Conservation (phyloP, 2,113 vertebrate genomes). For the Antechinus stuartii region DNA sequence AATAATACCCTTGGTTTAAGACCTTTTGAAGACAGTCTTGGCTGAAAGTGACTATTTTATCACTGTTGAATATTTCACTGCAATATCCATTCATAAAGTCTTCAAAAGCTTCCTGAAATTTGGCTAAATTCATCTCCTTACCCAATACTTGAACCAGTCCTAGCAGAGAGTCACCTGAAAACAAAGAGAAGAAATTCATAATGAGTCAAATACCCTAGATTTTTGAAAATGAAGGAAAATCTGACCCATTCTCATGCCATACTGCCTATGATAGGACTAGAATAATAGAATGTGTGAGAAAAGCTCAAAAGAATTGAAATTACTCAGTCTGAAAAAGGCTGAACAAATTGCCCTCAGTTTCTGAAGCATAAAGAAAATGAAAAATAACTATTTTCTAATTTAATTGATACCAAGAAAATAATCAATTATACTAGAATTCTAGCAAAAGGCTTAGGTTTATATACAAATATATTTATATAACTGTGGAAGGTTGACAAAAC, state of each 20-base stretch:
- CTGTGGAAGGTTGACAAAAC: neutral
- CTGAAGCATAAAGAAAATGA: neutral
- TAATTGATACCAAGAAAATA: neutral
- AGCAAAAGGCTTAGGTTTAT: neutral
- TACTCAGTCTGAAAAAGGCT: neutral
- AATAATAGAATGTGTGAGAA: neutral
- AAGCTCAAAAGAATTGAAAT: neutral
- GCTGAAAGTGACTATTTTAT: neutral
- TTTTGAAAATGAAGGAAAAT: neutral
- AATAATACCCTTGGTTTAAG: neutral
- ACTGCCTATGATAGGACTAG: neutral
- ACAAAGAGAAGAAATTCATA: neutral
- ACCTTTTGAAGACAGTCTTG: neutral
- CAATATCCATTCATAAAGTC: slow-evolving; percentile 17
- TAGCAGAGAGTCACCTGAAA: neutral
- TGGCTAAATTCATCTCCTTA: neutral
- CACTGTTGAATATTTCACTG: slow-evolving; percentile 9
- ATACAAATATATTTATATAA: neutral
- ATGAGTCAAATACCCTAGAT: neutral
- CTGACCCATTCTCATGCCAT: neutral
- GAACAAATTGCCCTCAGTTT: neutral
- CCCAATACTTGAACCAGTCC: neutral
- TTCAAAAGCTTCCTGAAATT: neutral
- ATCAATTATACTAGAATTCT: neutral
- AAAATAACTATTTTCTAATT: neutral